Evolutionary conservation across 2,797 vertebrate species (phyloP), one percentile per base, ranked within the genome.

Genomic region (Crocodylus rhombifer): DNA sequence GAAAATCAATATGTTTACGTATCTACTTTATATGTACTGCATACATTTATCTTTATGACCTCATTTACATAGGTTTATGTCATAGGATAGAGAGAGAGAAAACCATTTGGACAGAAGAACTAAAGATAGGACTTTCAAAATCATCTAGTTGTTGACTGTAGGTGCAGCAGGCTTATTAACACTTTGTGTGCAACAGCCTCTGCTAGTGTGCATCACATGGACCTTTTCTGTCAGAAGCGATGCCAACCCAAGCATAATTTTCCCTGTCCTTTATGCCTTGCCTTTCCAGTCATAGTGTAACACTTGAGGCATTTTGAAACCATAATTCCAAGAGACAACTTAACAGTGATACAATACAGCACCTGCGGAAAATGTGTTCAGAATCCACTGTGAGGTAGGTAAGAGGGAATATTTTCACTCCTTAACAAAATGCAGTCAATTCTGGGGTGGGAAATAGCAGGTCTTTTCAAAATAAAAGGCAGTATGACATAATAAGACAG

Each of bases 301-400:
- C 93, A 65, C 86, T 55, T 36, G 26, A 89, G 25, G 7, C 42
- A n/a, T 62, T 55, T 17, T 28, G 58, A 73, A 75, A 62, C 90
- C 57, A 61, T 36, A 80, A 57, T 0, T 0, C 73, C n/a, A 51
- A 80, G 8, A 91, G 89, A 88, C 83, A 82, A 88, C 95, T 94
- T 83, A 75, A 14, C 21, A 1, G 0, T 77, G 83, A 87, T 82
- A 3, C 64, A 0, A 0, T 15, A 5, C 77, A 3, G 30, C 42
- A 67, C 64, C 88, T 64, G 78, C 82, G 80, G 89, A 5, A n/a
- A 76, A 71, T 77, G 67, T n/a, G 80, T 81, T 6, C 90, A 87
- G 62, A 77, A 13, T 1, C 21, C 15, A 5, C 76, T 89, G 87
- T 3, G 76, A 91, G n/a, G 65, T 65, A n/a, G 17, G 65, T 65